Conservation (phyloP, 2,113 vertebrate genomes). For the Apistogramma diplotaenia region DNA sequence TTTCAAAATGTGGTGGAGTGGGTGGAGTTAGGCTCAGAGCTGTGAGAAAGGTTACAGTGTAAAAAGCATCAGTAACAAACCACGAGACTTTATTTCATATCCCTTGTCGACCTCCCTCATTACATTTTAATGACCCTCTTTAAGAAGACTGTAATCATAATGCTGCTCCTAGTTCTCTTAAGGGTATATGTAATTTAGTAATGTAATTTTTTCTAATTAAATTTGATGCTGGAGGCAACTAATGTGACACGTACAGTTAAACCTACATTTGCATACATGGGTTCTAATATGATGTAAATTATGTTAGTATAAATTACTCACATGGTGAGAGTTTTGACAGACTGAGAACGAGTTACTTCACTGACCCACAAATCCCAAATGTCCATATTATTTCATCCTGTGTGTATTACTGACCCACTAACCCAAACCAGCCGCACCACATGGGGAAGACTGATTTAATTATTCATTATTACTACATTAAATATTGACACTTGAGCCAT, state of each 20-base stretch:
- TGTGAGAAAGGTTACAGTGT: neutral
- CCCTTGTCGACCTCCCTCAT: neutral
- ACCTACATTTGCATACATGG: neutral
- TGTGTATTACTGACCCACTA: constrained; percentile 25
- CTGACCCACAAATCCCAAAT: neutral
- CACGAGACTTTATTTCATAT: neutral
- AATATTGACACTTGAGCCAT: constrained; percentile 32
- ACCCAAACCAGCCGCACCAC: constrained; percentile 1
- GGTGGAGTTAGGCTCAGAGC: neutral
- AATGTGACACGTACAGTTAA: neutral
- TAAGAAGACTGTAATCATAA: neutral
- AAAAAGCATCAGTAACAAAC: neutral
- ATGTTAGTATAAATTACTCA: neutral
- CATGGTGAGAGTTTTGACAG: neutral
- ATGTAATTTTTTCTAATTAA: neutral
- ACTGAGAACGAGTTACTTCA: neutral
- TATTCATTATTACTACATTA: constrained; percentile 26
- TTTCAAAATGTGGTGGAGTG: neutral
- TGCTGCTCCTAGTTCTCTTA: neutral
- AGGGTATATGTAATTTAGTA: neutral
- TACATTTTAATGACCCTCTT: neutral
- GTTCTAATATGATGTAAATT: neutral
- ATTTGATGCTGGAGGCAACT: neutral
- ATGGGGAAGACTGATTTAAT: constrained; percentile 5
- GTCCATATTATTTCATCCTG: neutral